phyloP scores from a whole-genome alignment of 2,113 vertebrate species.

The Brachirus orientalis region DNA sequence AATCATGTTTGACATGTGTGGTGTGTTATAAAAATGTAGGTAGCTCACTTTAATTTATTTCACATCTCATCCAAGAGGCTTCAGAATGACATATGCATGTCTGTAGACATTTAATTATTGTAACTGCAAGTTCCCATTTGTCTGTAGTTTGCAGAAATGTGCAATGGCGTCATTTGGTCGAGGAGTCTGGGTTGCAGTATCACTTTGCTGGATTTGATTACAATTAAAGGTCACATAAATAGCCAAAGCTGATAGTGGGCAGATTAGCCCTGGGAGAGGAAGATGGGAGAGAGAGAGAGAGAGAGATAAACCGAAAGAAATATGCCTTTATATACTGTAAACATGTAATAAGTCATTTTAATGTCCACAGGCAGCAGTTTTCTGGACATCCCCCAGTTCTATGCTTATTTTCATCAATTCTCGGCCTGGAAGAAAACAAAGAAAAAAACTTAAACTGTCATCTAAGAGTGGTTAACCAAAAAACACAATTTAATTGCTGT shows the following conservation, averaged over 20 bases:
- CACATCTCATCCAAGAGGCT: too few species aligned
- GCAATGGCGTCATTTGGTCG: too few species aligned
- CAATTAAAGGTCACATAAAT: conserved; percentile 43
- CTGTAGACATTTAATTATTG: too few species aligned
- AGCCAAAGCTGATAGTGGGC: conserved; percentile 4
- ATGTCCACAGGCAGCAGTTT: conserved; percentile 54
- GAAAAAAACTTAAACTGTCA: conserved; percentile 48
- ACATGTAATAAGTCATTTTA: conserved; percentile 62
- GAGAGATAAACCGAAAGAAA: conserved; percentile 26
- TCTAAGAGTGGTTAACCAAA: conserved; percentile 76
- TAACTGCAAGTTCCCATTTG: too few species aligned
- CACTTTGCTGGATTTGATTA: conserved; percentile 22
- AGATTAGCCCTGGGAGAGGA: conserved; percentile 1
- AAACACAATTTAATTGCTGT: conserved; percentile 64
- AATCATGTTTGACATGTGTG: too few species aligned
- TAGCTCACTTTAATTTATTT: too few species aligned
- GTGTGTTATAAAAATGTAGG: too few species aligned
- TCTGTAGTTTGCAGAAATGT: too few species aligned
- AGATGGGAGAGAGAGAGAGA: not conserved
- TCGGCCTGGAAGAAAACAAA: conserved; percentile 12
- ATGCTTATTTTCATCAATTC: conserved; percentile 71
- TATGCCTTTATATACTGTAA: conserved; percentile 39
- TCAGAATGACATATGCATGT: too few species aligned
- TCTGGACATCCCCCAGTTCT: conserved; percentile 49
- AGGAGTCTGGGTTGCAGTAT: not conserved